A percentile compares a stretch with the other conserved stretches of the same genome.
Evolutionary conservation across 2,888 invertebrate species (phyloP).

Genomic region (Scaptomyza cyrtandrae): DNA sequence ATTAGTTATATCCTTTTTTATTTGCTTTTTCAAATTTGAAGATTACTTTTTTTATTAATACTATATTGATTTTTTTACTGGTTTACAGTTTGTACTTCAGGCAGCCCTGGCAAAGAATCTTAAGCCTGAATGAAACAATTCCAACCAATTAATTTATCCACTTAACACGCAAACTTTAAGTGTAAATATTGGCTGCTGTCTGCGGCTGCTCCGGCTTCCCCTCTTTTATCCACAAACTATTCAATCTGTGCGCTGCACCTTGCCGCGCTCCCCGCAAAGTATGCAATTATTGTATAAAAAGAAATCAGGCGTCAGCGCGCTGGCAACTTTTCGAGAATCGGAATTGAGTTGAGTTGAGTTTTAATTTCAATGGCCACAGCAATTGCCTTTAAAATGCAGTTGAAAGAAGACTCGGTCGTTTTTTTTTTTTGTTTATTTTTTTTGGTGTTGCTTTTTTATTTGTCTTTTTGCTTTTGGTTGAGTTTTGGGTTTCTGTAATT

Average conservation of each 20-base stretch:
- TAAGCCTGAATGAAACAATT: slow-evolving; percentile 67
- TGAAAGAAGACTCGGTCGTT: slow-evolving; percentile 37
- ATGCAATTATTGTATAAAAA: slow-evolving; percentile 73
- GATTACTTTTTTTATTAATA: too few relatives aligned
- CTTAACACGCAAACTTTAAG: slow-evolving; percentile 78
- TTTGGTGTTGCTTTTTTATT: slow-evolving; percentile 1
- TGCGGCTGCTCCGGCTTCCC: slow-evolving; percentile 7
- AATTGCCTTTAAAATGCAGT: slow-evolving; percentile 73
- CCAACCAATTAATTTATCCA: slow-evolving; percentile 76
- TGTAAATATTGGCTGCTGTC: slow-evolving; percentile 70
- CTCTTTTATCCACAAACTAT: neutral
- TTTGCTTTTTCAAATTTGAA: too few relatives aligned
- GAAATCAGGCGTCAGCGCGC: slow-evolving; percentile 57
- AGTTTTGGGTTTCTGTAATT: slow-evolving; percentile 67
- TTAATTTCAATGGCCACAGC: slow-evolving; percentile 62
- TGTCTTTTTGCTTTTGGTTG: slow-evolving; percentile 16
- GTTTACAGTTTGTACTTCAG: slow-evolving; percentile 8
- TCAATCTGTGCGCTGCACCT: slow-evolving; percentile 22
- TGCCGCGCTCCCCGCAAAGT: slow-evolving; percentile 52
- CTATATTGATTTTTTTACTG: neutral
- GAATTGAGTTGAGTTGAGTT: slow-evolving; percentile 27
- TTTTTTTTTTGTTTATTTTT: neutral
- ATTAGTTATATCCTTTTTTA: too few relatives aligned
- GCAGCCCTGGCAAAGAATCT: slow-evolving; percentile 38
- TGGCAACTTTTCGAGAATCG: slow-evolving; percentile 28